These are phyloP conservation scores for Calameuta pallipes DNA, from an alignment of 2,888 invertebrate genomes.

Conservation along the genomic window DNA sequence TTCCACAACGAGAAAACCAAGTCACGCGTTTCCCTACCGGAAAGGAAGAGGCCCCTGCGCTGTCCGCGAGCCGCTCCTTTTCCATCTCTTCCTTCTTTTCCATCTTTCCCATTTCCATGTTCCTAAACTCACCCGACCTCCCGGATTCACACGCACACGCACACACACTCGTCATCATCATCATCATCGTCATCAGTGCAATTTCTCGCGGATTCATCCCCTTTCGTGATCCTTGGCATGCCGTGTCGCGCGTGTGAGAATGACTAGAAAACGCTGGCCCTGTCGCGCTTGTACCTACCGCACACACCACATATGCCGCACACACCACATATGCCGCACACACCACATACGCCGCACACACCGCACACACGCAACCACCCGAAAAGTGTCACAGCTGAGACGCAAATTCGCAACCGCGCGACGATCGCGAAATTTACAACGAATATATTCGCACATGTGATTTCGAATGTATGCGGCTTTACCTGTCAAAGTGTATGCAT, in stretches of 20 bases:
- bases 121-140: neutral
- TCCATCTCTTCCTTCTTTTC: neutral
- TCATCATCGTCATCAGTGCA: neutral
- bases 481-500: neutral
- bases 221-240: neutral
- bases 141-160: neutral
- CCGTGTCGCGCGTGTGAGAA: conserved; percentile 30
- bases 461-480: neutral
- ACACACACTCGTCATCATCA: neutral
- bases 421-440: neutral
- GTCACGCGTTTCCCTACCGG: neutral
- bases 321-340: conserved; percentile 1
- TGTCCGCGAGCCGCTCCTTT: neutral
- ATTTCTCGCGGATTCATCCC: neutral
- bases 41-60: neutral
- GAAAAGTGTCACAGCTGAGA: neutral
- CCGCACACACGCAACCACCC: conserved; percentile 2
- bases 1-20: neutral
- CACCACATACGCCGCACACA: conserved; percentile 11
- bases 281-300: conserved; percentile 22
- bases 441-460: neutral
- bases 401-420: neutral
- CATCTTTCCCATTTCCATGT: neutral
- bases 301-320: conserved; percentile 11
- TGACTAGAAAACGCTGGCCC: conserved; percentile 43